These are phyloP conservation scores for Gobionotothen gibberifrons DNA, from an alignment of 2,797 vertebrate species.

Conservation along the genomic window DNA sequence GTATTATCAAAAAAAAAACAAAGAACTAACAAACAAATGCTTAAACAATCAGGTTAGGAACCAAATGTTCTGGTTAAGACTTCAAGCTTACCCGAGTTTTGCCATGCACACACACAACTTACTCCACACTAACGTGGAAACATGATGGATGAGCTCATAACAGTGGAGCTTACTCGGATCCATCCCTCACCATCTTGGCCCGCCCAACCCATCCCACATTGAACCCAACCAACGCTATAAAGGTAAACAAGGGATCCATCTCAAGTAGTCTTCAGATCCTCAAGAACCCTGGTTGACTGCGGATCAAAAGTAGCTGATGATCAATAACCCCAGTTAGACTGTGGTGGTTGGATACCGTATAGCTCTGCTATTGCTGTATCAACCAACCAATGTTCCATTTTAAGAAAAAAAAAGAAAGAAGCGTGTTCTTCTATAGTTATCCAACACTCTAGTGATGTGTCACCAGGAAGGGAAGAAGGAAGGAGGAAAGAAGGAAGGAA, in stretches of 20 bases:
- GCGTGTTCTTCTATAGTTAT: constrained; percentile 40
- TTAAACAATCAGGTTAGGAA: constrained; percentile 64
- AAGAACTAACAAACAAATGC: constrained; percentile 43
- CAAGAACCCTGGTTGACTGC: constrained; percentile 52
- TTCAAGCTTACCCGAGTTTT: constrained; percentile 78
- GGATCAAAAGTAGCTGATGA: constrained; percentile 38
- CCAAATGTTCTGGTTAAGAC: constrained; percentile 68
- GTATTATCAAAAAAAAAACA: constrained; percentile 39
- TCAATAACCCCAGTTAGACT: constrained; percentile 21
- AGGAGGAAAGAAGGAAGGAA: constrained; percentile 49
- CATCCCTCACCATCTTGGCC: constrained; percentile 14
- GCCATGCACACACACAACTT: constrained; percentile 64
- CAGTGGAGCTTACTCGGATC: constrained; percentile 16
- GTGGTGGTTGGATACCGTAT: constrained; percentile 16
- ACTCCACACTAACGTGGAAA: constrained; percentile 61
- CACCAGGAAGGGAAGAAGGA: constrained; percentile 59
- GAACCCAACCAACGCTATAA: constrained; percentile 31
- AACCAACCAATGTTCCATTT: constrained; percentile 36
- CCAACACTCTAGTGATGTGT: constrained; percentile 52
- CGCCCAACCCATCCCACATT: constrained; percentile 19
- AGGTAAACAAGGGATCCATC: constrained; percentile 60
- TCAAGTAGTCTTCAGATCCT: constrained; percentile 50
- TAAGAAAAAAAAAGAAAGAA: constrained; percentile 36
- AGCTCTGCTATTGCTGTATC: constrained; percentile 15
- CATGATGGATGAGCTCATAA: constrained; percentile 59